A percentile compares a stretch with the other conserved stretches of the same genome.
These are phyloP conservation scores for Pelecanus crispus DNA, from an alignment of 2,113 vertebrate genomes.

Conservation along the genomic window DNA sequence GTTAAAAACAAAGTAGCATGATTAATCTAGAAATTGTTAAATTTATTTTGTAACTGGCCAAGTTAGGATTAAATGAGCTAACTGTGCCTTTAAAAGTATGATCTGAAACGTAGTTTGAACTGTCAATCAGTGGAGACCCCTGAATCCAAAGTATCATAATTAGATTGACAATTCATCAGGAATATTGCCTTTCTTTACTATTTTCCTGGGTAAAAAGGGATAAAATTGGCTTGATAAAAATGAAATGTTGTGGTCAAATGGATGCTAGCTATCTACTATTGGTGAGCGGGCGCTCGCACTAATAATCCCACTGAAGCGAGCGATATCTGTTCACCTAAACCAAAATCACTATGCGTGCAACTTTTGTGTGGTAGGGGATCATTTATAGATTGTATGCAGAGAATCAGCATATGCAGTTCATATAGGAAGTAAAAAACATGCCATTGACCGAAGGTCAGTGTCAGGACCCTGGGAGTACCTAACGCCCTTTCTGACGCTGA, in stretches of 20 bases:
- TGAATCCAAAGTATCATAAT: not conserved
- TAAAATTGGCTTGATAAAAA: not conserved
- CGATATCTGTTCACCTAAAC: not conserved
- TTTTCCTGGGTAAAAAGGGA: not conserved
- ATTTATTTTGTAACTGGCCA: not conserved
- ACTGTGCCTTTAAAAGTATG: not conserved
- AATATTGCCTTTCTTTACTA: not conserved
- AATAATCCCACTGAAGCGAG: not conserved
- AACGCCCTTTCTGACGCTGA: not conserved
- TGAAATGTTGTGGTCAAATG: not conserved
- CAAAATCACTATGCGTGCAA: not conserved
- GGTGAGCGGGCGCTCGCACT: not conserved
- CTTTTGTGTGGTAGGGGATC: not conserved
- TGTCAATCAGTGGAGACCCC: not conserved
- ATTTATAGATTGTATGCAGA: fast-evolving
- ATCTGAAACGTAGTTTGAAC: not conserved
- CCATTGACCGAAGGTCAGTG: not conserved
- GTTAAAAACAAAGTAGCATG: slow-evolving; percentile 51
- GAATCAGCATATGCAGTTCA: not conserved
- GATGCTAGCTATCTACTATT: not conserved
- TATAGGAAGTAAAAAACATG: not conserved
- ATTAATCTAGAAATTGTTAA: slow-evolving; percentile 47
- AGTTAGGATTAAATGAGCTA: not conserved
- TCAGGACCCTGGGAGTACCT: not conserved
- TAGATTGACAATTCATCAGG: not conserved